Conservation (phyloP, 2,888 invertebrate genomes). For the Vandiemenella viatica region DNA sequence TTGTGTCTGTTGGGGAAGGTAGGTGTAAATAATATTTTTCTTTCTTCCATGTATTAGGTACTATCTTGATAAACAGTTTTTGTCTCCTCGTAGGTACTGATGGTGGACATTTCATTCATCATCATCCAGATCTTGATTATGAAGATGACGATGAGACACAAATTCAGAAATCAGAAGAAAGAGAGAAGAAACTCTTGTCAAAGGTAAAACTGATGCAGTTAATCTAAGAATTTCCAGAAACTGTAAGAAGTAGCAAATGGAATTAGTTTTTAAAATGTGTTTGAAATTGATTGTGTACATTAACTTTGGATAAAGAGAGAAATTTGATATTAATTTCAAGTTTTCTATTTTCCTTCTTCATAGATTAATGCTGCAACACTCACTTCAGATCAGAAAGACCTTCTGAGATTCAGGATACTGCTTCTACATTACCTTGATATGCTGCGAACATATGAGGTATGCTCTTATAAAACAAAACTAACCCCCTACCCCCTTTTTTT, state of each 20-base stretch:
- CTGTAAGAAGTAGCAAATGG: too few relatives aligned
- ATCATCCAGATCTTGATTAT: background rate
- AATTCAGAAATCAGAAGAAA: background rate
- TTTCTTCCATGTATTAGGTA: background rate
- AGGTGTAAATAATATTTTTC: slow-evolving; percentile 8
- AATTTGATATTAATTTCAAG: too few relatives aligned
- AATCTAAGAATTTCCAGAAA: background rate
- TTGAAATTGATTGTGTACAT: too few relatives aligned
- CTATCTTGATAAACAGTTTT: background rate
- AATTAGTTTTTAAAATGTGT: too few relatives aligned
- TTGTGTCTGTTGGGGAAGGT: slow-evolving; percentile 34
- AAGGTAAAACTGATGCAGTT: slow-evolving; percentile 8
- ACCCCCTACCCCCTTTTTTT: background rate
- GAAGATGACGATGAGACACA: slow-evolving; percentile 4
- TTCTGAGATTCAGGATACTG: slow-evolving; percentile 47
- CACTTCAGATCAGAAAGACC: slow-evolving; percentile 47
- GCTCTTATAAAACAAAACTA: slow-evolving; percentile 1
- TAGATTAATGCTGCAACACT: slow-evolving; percentile 28
- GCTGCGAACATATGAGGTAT: slow-evolving; percentile 52
- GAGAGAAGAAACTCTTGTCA: slow-evolving; percentile 3
- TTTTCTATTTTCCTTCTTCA: too few relatives aligned
- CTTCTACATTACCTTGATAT: slow-evolving; percentile 54
- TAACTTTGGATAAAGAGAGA: too few relatives aligned
- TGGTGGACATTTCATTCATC: slow-evolving; percentile 10
- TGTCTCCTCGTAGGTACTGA: slow-evolving; percentile 9